Conservation (phyloP, 2,888 invertebrate species). For the Dugesia japonica region DNA sequence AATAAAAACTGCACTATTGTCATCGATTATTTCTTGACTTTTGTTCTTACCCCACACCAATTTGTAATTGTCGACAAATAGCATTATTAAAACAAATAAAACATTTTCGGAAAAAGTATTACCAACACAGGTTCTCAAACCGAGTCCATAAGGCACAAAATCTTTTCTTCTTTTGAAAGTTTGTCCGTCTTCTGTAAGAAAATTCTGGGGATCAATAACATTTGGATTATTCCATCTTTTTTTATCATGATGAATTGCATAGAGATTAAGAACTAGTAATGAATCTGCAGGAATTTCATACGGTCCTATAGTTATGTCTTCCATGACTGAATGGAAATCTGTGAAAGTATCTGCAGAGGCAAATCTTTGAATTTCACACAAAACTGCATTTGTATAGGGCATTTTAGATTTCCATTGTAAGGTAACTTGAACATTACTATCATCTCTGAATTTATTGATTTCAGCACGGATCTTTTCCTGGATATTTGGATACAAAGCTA, state of each 20-base stretch:
- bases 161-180: not conserved
- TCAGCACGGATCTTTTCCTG: not conserved
- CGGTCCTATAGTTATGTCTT: not conserved
- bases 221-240: not conserved
- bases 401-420: conserved; percentile 12
- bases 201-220: not conserved
- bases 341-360: not conserved
- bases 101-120: not conserved
- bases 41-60: conserved; percentile 9
- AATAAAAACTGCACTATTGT: not conserved
- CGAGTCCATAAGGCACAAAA: conserved; percentile 9
- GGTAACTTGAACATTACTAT: not conserved
- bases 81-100: not conserved
- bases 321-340: not conserved
- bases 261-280: conserved; percentile 2
- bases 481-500: not conserved
- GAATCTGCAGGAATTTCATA: not conserved
- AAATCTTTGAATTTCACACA: not conserved
- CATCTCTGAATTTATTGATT: conserved; percentile 10
- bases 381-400: not conserved
- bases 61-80: not conserved
- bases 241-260: conserved; percentile 2
- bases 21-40: not conserved
- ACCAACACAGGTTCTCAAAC: not conserved
- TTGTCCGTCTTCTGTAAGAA: not conserved